Conservation (phyloP, 2,797 vertebrate genomes). For the Megaceryle alcyon region DNA sequence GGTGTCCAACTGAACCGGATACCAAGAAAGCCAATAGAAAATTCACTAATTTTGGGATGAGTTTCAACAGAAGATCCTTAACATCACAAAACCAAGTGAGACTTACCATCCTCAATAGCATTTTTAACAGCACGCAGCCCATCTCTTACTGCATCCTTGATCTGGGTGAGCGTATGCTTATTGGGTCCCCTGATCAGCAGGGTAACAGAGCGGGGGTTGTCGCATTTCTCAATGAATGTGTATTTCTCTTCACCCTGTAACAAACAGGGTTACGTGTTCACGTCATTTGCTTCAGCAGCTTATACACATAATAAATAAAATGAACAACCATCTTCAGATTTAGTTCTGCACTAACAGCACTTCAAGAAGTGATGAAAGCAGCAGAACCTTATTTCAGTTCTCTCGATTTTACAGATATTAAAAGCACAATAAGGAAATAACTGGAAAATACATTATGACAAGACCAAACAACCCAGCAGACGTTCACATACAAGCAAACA, state of each 20-base stretch:
- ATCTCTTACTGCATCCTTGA: conserved; percentile 95
- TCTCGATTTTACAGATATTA: too few relatives aligned
- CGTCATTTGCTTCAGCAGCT: neutral
- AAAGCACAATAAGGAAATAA: neutral
- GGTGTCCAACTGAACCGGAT: conserved; percentile 79
- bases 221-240: conserved; percentile 92
- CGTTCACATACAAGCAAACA: neutral
- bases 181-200: conserved; percentile 93
- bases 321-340: neutral
- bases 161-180: conserved; percentile 95
- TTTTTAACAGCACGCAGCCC: conserved; percentile 96
- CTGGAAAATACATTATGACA: neutral
- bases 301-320: rapidly evolving
- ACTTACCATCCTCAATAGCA: conserved; percentile 93
- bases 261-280: rapidly evolving
- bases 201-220: conserved; percentile 92
- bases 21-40: conserved; percentile 75
- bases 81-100: rapidly evolving
- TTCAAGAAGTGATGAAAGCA: neutral
- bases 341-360: neutral
- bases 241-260: conserved; percentile 92
- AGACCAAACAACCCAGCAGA: neutral
- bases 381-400: neutral
- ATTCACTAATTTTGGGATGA: conserved; percentile 75
- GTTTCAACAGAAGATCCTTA: neutral